phyloP scores from a whole-genome alignment of 2,113 vertebrate species.

The Scophthalmus maximus region DNA sequence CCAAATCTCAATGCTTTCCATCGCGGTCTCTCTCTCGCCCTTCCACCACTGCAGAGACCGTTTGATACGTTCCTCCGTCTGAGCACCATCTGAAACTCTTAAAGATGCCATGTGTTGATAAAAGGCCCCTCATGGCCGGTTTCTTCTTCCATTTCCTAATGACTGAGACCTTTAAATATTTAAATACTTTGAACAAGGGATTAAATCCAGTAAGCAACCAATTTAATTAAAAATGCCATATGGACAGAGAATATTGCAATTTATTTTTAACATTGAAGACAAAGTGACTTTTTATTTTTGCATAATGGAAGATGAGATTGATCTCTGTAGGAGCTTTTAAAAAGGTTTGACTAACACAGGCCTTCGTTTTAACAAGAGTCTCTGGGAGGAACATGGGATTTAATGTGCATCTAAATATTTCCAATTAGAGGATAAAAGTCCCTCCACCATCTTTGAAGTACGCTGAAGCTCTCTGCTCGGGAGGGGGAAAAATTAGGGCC shows the following conservation, averaged over 20 bases:
- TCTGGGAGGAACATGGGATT: conserved; percentile 2
- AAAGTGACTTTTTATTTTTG: background rate
- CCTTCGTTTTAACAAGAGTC: conserved; percentile 14
- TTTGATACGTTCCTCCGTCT: too few species aligned
- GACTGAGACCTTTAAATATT: too few species aligned
- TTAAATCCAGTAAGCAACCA: background rate
- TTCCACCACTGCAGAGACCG: too few species aligned
- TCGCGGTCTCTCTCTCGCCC: too few species aligned
- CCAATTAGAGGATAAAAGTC: conserved; percentile 66
- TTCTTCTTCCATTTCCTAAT: too few species aligned
- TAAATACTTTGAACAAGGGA: background rate
- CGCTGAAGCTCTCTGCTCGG: conserved; percentile 44
- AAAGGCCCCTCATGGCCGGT: too few species aligned
- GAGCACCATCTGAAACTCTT: too few species aligned
- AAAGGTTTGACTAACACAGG: conserved; percentile 18
- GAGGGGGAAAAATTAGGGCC: conserved; percentile 39
- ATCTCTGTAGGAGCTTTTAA: conserved; percentile 30
- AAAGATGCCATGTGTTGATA: too few species aligned
- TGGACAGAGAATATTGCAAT: background rate
- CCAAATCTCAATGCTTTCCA: too few species aligned
- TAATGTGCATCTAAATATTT: conserved; percentile 60
- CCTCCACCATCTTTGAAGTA: conserved; percentile 65
- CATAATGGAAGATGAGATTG: conserved; percentile 20
- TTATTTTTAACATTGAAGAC: background rate
- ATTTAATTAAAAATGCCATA: background rate